phyloP scores from a whole-genome alignment of 2,888 invertebrate species.

The Orchesella flavescens region DNA sequence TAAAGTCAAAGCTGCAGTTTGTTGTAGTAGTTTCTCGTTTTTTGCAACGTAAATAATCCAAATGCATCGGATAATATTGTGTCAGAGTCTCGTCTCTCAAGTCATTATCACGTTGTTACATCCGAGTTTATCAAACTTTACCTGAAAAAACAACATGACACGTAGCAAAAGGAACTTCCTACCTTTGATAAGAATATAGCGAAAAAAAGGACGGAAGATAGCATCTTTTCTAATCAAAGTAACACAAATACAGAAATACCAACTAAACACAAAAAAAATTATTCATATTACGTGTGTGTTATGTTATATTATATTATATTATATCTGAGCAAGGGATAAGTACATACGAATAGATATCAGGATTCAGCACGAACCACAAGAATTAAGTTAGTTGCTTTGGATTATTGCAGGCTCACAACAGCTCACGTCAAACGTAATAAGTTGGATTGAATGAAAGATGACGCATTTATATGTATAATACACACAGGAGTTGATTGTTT shows the following conservation, averaged over 20 bases:
- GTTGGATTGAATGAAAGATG: not conserved
- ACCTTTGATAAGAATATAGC: constrained; percentile 26
- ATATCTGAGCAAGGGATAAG: no score
- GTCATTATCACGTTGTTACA: not conserved
- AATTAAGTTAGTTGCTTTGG: not conserved
- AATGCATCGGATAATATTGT: not conserved
- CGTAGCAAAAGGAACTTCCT: constrained; percentile 28
- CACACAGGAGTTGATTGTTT: constrained; percentile 41
- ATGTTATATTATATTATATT: not conserved
- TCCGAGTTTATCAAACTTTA: not conserved
- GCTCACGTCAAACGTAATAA: not conserved
- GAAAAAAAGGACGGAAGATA: not conserved
- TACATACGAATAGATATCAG: no score
- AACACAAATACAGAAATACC: not conserved
- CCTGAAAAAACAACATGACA: not conserved
- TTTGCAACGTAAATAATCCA: not conserved
- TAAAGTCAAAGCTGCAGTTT: constrained; percentile 23
- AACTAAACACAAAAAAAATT: constrained; percentile 6
- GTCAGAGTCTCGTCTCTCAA: no score
- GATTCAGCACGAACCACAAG: no score
- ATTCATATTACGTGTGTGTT: not conserved
- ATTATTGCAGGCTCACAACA: not conserved
- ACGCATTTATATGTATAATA: no score
- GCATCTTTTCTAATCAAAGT: not conserved
- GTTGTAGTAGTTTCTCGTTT: not conserved